Base-by-base conservation (phyloP, 1,140 invertebrate species). In the Brachystomella parvula region DNA sequence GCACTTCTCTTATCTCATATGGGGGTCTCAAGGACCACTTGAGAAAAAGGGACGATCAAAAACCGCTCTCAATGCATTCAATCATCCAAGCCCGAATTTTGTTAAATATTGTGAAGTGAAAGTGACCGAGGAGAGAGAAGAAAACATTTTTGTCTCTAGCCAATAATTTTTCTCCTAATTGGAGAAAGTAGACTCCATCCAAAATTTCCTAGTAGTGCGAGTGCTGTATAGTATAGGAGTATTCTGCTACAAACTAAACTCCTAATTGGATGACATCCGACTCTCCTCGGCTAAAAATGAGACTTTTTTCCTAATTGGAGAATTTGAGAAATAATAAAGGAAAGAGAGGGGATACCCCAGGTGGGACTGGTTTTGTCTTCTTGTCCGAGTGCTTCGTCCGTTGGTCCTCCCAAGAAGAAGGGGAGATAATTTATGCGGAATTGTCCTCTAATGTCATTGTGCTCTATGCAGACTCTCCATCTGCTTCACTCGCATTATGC, bases 371-470 rank as follows among this genome's bases (percentile, higher is more conserved):
- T 15, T 9, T 53, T 53, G 49, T 53, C 49, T 53, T 53, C 39
- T 44, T 44, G 39, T 44, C 39, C 39, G 9, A 12, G 9, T 9
- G 9, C 49, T 26, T 53, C 24, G 49, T 53, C 49, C 49, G 49
- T 53, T 53, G 49, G 49, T 44, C n/a, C 9, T 44, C 39, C 39
- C 39, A 44, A 44, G n/a, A 44, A 44, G 15, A 53, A 53, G 49
- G 49, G 49, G 49, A 53, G 12, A 53, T 53, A 53, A 53, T 53
- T 53, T 53, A 53, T 53, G 49, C 49, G 24, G 49, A 53, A 12
- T 53, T 53, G 49, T 53, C 49, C 49, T 24, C 12, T 15, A 53
- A 53, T 53, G 49, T 53, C 49, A 53, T 53, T 53, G 49, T 53
- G 39, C 9, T 53, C 49, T 53, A 15, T 24, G 39, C 39, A 44